These are phyloP conservation scores for Nycticryphes semicollaris DNA, from an alignment of 2,113 vertebrate species.

Conservation along the genomic window DNA sequence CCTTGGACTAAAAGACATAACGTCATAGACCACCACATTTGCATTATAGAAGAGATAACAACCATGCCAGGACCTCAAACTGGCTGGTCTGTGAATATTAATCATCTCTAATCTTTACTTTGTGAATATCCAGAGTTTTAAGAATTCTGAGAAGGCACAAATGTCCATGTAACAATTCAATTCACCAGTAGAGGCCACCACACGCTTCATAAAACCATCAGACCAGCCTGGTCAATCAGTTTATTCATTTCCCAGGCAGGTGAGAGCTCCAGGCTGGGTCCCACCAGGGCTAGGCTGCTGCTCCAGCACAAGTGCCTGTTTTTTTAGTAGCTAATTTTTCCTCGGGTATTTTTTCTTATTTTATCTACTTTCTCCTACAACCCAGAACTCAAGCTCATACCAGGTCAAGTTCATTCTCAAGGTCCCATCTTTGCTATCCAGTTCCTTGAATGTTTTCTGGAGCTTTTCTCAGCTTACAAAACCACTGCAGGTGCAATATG, in stretches of 20 bases:
- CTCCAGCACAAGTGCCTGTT: background rate
- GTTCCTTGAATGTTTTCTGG: background rate
- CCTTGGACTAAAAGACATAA: background rate
- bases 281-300: background rate
- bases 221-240: background rate
- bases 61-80: background rate
- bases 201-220: constrained; percentile 62
- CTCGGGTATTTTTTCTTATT: background rate
- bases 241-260: accelerated
- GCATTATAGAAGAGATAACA: background rate
- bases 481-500: background rate
- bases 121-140: background rate
- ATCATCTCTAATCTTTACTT: background rate
- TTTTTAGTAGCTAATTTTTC: background rate
- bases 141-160: background rate
- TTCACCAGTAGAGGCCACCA: constrained; percentile 73
- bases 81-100: background rate
- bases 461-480: background rate
- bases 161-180: background rate
- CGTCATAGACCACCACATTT: background rate
- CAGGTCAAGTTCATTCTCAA: background rate
- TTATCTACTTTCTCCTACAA: background rate
- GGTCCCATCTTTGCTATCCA: background rate
- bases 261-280: accelerated
- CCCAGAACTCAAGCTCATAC: background rate